phyloP scores from a whole-genome alignment of 1,140 invertebrate species.

The Sarcophaga peregrina region DNA sequence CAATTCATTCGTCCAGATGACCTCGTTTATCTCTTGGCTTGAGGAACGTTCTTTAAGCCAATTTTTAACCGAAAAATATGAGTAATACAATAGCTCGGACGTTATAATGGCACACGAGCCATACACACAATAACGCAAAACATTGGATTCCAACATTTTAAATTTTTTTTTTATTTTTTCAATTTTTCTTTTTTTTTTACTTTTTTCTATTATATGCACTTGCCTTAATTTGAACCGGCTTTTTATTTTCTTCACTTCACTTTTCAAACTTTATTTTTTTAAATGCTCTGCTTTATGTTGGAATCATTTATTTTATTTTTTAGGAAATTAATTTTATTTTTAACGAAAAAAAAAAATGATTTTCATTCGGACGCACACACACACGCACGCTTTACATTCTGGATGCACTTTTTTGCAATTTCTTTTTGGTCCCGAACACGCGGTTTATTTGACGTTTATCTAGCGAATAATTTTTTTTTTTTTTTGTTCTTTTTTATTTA shows the following conservation, averaged over 20 bases:
- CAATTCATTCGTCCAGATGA: conserved; percentile 47
- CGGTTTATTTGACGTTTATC: conserved; percentile 19
- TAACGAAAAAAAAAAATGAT: too few relatives aligned
- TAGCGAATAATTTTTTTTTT: conserved; percentile 9
- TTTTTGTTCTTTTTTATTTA: conserved; percentile 15
- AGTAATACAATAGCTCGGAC: conserved; percentile 43
- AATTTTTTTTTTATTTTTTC: background rate
- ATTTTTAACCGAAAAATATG: conserved; percentile 39
- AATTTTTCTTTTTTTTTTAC: background rate
- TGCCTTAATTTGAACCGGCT: background rate
- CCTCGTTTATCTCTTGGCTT: conserved; percentile 41
- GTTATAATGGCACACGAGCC: conserved; percentile 27
- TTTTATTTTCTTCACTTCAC: background rate
- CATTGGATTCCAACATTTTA: conserved; percentile 40
- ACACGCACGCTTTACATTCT: too few relatives aligned
- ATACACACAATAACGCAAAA: conserved; percentile 44
- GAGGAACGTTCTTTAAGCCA: background rate
- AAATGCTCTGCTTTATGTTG: conserved; percentile 16
- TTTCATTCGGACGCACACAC: too few relatives aligned
- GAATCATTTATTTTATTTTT: background rate
- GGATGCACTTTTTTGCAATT: conserved; percentile 24
- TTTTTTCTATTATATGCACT: background rate
- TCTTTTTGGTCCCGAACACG: conserved; percentile 11
- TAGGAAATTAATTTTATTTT: too few relatives aligned
- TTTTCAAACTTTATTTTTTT: too few relatives aligned